Base-by-base conservation (phyloP, 2,113 vertebrate genomes). In the Corvus moneduloides region DNA sequence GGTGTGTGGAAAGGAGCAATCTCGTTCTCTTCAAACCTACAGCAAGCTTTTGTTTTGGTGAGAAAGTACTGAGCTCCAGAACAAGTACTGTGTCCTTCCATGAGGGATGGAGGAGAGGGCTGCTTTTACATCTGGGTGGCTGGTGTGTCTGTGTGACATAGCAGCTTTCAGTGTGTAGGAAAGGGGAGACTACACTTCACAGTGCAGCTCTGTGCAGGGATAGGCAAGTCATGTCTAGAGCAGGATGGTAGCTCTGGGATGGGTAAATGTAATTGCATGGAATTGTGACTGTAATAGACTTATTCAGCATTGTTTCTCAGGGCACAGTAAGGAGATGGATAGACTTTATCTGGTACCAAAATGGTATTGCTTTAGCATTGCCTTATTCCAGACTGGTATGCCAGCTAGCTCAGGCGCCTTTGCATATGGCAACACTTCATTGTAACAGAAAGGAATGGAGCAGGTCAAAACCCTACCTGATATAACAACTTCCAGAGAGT, bases 1-100 rank as follows among this genome's bases (percentile, higher is more conserved):
- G 84, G 67, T 69, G 74, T 96, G 80, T 92, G 68, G 92, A 94
- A 92, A 80, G 81, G 94, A 94, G 73, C 32, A 64, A 56, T 43
- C 35, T 92, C 28, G 12, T 91, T 93, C 66, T 91, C 84, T 94
- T 79, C n/a, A 94, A 94, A 67, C 78, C 79, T 87, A 88, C 55
- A 96, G 73, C 76, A 89, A 87, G 33, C 32, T 55, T 89, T 90
- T 91, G 21, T 85, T 94, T 87, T 6, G 2, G 32, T 87, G 56
- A 90, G 81, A 90, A 95, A 82, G 58, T 78, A 69, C 46, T 63
- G 63, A 86, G 48, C 15, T 77, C 59, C 27, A 6, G 61, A 84
- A 80, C 32, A 82, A 89, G 84, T 80, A 43, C 26, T 58, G 14
- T 67, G 75, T 73, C n/a, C 33, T 90, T 95, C 89, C 20, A 32